Percentiles rank a stretch among this genome's conserved stretches.
Conservation (phyloP, 2,113 vertebrate species). For the Apodemus speciosus region DNA sequence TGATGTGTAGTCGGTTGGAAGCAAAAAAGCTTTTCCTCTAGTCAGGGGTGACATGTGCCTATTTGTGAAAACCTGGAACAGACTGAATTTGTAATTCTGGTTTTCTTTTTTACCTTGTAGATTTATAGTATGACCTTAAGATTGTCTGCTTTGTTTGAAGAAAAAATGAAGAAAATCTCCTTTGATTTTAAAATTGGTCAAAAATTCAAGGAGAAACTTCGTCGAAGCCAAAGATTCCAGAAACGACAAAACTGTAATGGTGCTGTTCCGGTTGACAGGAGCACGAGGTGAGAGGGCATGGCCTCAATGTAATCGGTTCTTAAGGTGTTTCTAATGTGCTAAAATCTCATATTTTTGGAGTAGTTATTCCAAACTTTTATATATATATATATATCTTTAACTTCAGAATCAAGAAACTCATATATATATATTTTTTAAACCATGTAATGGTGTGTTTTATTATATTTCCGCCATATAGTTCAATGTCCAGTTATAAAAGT, state of each 20-base stretch:
- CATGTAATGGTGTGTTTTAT: neutral
- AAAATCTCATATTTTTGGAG: neutral
- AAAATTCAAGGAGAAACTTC: slow-evolving; percentile 91
- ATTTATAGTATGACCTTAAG: slow-evolving; percentile 99
- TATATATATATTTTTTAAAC: too few species aligned
- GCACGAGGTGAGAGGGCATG: slow-evolving; percentile 80
- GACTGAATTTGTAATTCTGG: slow-evolving; percentile 57
- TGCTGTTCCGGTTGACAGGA: slow-evolving; percentile 69
- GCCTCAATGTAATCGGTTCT: neutral
- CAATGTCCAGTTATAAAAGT: neutral
- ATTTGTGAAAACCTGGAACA: neutral
- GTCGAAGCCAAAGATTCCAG: slow-evolving; percentile 91
- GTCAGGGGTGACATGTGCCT: neutral
- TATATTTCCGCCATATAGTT: neutral
- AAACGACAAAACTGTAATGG: slow-evolving; percentile 86
- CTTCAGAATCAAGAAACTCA: neutral
- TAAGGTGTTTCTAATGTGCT: neutral
- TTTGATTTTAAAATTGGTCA: slow-evolving; percentile 94
- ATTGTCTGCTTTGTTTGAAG: slow-evolving; percentile 95
- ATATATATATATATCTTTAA: neutral
- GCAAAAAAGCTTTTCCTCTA: neutral
- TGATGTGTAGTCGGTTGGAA: neutral
- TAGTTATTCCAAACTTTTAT: neutral
- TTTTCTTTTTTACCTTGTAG: slow-evolving; percentile 80
- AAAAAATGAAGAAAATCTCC: slow-evolving; percentile 93